These are phyloP conservation scores for Regulus satrapa DNA, from an alignment of 2,113 vertebrate genomes.

Conservation along the genomic window DNA sequence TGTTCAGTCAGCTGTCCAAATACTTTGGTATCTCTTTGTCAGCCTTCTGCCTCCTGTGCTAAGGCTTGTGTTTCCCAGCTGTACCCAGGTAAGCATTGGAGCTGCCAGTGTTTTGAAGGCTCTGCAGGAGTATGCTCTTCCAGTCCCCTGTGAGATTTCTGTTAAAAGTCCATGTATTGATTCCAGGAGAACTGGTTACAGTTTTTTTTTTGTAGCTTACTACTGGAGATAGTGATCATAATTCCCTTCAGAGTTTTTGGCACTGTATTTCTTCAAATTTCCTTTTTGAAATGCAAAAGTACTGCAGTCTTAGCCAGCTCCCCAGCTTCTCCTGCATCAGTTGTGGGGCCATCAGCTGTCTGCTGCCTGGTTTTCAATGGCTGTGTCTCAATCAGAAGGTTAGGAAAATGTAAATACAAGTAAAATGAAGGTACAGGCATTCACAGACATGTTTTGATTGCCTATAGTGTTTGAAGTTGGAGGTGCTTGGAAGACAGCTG, in stretches of 20 bases:
- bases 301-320: neutral
- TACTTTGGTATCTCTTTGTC: neutral
- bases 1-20: neutral
- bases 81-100: fast-evolving
- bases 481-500: neutral
- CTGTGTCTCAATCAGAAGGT: neutral
- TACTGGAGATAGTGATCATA: fast-evolving
- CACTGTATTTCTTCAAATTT: neutral
- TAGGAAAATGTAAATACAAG: neutral
- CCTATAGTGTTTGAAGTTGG: neutral
- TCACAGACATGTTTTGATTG: neutral
- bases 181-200: neutral
- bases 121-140: neutral
- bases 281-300: neutral
- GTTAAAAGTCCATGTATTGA: neutral
- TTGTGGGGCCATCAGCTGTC: fast-evolving
- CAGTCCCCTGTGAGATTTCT: fast-evolving
- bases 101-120: neutral
- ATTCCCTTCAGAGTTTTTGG: neutral
- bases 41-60: neutral
- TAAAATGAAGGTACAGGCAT: neutral
- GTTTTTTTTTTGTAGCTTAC: neutral
- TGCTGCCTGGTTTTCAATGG: neutral
- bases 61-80: neutral
- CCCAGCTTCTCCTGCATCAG: neutral